Base-by-base conservation (phyloP, 2,888 invertebrate genomes). In the Mylabris sibirica region DNA sequence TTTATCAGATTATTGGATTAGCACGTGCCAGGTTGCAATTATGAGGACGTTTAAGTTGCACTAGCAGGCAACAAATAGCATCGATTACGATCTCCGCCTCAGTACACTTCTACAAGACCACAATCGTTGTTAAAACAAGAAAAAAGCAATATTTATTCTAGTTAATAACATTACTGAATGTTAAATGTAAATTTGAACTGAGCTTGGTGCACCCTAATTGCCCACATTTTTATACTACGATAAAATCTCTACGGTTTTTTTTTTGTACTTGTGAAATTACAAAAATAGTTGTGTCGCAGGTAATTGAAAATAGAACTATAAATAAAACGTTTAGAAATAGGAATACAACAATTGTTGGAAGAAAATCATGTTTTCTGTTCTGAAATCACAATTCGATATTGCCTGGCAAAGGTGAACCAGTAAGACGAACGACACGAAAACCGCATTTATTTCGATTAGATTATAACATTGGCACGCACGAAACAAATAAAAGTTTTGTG, bases 361-460 rank as follows among this genome's bases (percentile, higher is more conserved):
- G 20, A 3, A 3, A 49, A 49, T 4, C 49, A 49, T 49, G 20
- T 49, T 49, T 11, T 3, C 20, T 9, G 49, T 20, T 20, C 11
- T 20, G 20, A 49, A 49, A 9, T 20, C 3, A 20, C 8, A 49
- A 9, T 49, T 49, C 11, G 8, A 9, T 20, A 49, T 20, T 22
- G n/a, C n/a, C 12, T 12, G 60, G 62, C 66, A 66, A 66, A 63
- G 60, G 69, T 60, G 66, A 26, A 63, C 63, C 11, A 38, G 59
- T 44, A 61, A 38, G 63, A 60, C 66, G 34, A 24, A 34, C 59
- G 26, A 64, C 69, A 69, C 69, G 69, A 69, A 69, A 69, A 64
- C 64, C 69, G 67, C 69, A 69, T 69, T 69, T 67, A 66, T 69
- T 69, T 64, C 69, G 69, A 69, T 69, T 69, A 69, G 69, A 64